Evolutionary conservation across 2,113 vertebrate genomes (phyloP), one percentile per base, ranked within the genome.

Genomic region (Entosphenus tridentatus): DNA sequence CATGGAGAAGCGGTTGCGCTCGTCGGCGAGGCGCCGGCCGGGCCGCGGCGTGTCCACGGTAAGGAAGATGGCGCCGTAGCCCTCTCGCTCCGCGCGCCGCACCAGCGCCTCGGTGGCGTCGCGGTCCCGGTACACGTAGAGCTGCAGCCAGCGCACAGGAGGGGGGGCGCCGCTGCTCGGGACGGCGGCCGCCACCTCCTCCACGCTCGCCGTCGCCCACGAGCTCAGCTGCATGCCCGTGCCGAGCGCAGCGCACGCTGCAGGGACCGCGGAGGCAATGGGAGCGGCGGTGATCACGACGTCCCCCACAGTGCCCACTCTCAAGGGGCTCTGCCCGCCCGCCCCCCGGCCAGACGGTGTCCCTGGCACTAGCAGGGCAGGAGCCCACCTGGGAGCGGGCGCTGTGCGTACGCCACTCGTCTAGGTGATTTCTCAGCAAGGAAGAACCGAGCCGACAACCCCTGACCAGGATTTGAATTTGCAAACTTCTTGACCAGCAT

Each of bases 51-150:
- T 75, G 11, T 98, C 90, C 0, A 80, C 82, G 0, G 93, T 96
- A 73, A 98, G 80, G 13, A 98, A 88, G 3, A 98, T 74, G 11
- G 82, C 93, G 78, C 81, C 85, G 79, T 87, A 98, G 10, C 89
- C 87, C 13, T 81, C 76, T 1, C 77, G 77, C 75, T 93, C 87
- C 0, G 77, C 87, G 6, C 75, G 80, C 11, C 70, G 85, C 69
- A 96, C 79, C n/a, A 96, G 78, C 71, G 83, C 77, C 74, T 84
- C 84, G 0, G 85, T 86, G 69, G 86, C 73, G 8, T 81, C 80
- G 70, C 84, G 80, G 75, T 91, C 81, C 17, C 80, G 76, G 75
- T 88, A 87, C 39, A 90, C 77, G 17, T 95, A 96, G 57, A 96
- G 83, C 74, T 98, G 90, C 80, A 96, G 93, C 93, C 93, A 96